Evolutionary conservation across 2,888 invertebrate species (phyloP).

Genomic region (Chymomyza caudatula): DNA sequence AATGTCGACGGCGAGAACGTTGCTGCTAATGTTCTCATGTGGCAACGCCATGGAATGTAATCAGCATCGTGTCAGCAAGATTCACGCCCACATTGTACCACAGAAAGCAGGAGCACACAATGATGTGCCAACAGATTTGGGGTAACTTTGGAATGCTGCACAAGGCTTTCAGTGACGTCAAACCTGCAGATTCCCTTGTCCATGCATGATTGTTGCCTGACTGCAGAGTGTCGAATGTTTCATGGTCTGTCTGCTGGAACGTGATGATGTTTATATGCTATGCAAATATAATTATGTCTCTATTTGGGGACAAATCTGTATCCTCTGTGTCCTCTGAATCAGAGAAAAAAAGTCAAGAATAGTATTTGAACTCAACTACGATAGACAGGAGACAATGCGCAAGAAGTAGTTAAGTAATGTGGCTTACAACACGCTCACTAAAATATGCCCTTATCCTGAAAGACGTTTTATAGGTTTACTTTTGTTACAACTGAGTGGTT

Average conservation of each 20-base stretch:
- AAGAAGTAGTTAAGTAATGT: background rate
- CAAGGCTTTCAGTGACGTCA: constrained; percentile 18
- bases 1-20: constrained; percentile 48
- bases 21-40: constrained; percentile 29
- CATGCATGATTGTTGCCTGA: background rate
- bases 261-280: constrained; percentile 67
- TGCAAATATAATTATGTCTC: constrained; percentile 73
- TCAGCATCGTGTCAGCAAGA: constrained; percentile 51
- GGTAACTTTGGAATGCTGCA: constrained; percentile 39
- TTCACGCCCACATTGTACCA: constrained; percentile 37
- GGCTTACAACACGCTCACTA: no score
- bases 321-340: background rate
- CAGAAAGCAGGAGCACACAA: constrained; percentile 64
- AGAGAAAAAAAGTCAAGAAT: background rate
- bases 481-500: no score
- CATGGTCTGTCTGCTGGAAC: constrained; percentile 29
- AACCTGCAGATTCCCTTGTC: constrained; percentile 12
- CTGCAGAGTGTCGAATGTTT: background rate
- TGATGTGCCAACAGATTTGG: constrained; percentile 27
- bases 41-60: constrained; percentile 42
- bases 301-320: constrained; percentile 56
- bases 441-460: no score
- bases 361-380: background rate
- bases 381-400: background rate
- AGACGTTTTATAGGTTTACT: no score